These are phyloP conservation scores for Tiaroga cobitis DNA, from an alignment of 2,797 vertebrate genomes.

Conservation along the genomic window DNA sequence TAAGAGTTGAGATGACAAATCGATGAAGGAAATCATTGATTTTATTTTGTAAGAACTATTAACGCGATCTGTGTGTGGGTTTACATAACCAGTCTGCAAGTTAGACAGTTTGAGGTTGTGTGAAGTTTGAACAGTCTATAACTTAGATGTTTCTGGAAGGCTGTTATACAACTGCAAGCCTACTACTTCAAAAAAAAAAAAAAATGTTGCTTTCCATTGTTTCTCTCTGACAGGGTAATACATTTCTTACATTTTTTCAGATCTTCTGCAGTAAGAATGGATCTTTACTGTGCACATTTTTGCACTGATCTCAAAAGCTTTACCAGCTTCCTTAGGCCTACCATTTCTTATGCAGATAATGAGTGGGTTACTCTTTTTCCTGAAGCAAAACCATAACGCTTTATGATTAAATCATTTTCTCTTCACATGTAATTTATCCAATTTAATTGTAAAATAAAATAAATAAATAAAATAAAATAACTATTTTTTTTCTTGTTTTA, in stretches of 20 bases:
- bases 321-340: neutral
- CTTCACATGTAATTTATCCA: neutral
- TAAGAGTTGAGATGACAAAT: neutral
- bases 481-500: no score
- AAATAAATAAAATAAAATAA: no score
- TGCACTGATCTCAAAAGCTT: neutral
- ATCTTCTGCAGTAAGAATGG: neutral
- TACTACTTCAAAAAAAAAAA: neutral
- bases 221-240: constrained; percentile 30
- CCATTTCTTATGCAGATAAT: neutral
- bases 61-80: neutral
- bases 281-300: neutral
- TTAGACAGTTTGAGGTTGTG: constrained; percentile 34
- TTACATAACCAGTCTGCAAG: constrained; percentile 16
- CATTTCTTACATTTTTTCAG: constrained; percentile 16
- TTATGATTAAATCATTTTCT: neutral
- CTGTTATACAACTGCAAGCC: constrained; percentile 18
- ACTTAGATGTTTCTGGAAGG: constrained; percentile 1
- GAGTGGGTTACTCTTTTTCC: neutral
- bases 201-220: constrained; percentile 30
- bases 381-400: neutral
- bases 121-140: constrained; percentile 18
- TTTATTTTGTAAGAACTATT: neutral
- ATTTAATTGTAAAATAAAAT: neutral
- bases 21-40: neutral